phyloP scores from a whole-genome alignment of 2,113 vertebrate species.

The Sylvicapra grimmia region DNA sequence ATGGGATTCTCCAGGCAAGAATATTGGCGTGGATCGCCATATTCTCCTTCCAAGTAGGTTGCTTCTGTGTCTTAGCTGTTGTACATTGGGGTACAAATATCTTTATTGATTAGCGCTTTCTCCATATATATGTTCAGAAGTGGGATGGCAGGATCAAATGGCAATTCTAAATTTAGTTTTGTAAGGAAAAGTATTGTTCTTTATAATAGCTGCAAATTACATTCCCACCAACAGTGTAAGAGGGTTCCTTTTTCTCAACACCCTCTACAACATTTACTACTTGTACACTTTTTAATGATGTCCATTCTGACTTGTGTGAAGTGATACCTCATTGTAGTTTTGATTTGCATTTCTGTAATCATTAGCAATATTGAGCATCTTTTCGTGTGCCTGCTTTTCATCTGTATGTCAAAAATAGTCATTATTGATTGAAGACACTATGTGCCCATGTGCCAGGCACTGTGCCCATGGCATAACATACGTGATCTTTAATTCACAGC shows the following conservation, averaged over 20 bases:
- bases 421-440: not conserved
- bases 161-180: not conserved
- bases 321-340: not conserved
- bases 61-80: not conserved
- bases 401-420: not conserved
- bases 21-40: rapidly evolving
- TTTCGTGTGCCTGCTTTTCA: not conserved
- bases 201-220: not conserved
- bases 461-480: not conserved
- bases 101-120: not conserved
- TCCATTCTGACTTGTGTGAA: not conserved
- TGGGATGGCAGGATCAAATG: not conserved
- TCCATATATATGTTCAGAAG: not conserved
- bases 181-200: not conserved
- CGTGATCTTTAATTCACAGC: not conserved
- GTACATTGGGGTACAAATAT: not conserved
- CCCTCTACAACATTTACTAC: not conserved
- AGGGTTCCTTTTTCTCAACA: not conserved
- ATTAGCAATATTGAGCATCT: not conserved
- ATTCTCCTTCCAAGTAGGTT: not conserved
- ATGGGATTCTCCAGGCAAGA: not conserved
- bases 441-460: not conserved
- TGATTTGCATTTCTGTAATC: not conserved
- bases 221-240: not conserved
- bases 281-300: not conserved